A percentile compares a stretch with the other conserved stretches of the same genome.
phyloP scores from a whole-genome alignment of 2,113 vertebrate species.

The Steatornis caripensis region DNA sequence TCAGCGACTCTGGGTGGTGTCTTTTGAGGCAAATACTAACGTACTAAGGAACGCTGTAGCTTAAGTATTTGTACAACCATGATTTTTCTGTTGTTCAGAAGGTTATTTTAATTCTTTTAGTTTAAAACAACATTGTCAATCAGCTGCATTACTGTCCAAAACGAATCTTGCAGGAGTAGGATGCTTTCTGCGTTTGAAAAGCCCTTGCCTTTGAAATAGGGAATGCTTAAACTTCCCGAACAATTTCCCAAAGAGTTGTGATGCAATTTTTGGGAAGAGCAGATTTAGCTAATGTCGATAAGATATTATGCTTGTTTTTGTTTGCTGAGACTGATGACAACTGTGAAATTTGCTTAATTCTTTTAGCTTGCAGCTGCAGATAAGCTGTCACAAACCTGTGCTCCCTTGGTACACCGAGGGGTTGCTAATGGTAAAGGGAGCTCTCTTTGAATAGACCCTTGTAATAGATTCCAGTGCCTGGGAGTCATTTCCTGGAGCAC shows the following conservation, averaged over 20 bases:
- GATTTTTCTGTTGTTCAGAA: not conserved
- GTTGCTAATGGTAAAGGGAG: not conserved
- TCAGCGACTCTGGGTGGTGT: not conserved
- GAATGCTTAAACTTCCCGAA: not conserved
- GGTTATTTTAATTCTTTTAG: not conserved
- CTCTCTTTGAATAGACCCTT: not conserved
- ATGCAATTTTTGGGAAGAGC: not conserved
- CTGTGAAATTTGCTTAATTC: not conserved
- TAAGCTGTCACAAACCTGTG: not conserved
- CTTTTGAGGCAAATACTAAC: not conserved
- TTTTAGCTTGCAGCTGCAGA: not conserved
- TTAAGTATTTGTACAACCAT: not conserved
- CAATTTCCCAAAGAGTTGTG: not conserved
- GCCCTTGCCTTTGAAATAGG: not conserved
- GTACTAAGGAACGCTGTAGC: not conserved
- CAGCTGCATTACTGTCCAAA: not conserved
- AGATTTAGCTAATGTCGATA: not conserved
- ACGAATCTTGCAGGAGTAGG: not conserved
- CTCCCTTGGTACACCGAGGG: too few relatives aligned
- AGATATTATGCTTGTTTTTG: not conserved
- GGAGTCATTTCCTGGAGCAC: not conserved
- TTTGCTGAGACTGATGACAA: not conserved
- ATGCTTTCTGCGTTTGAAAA: not conserved
- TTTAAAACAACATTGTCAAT: not conserved
- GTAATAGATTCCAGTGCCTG: not conserved